phyloP scores from a whole-genome alignment of 1,140 invertebrate species.

The Pseudoatta argentina region DNA sequence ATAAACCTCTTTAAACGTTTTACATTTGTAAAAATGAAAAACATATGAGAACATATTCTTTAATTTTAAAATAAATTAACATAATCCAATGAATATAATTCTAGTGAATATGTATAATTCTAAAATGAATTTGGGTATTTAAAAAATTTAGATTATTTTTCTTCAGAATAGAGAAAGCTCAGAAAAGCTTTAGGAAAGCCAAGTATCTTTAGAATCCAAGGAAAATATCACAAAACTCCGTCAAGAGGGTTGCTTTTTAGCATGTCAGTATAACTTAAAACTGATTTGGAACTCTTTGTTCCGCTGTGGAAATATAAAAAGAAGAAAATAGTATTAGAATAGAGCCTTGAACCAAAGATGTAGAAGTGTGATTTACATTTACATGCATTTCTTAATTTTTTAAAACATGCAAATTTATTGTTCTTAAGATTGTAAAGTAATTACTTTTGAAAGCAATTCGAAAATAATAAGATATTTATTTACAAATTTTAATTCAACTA shows the following conservation, averaged over 20 bases:
- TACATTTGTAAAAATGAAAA: not conserved
- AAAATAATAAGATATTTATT: not conserved
- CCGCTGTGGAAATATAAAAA: not conserved
- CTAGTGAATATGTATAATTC: not conserved
- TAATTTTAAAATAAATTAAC: conserved; percentile 10
- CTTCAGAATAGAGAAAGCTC: not conserved
- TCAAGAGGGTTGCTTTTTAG: conserved; percentile 17
- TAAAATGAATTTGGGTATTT: not conserved
- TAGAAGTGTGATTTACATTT: not conserved
- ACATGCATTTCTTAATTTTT: not conserved
- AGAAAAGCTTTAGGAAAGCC: conserved; percentile 7
- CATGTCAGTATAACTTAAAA: conserved; percentile 1
- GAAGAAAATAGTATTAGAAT: not conserved
- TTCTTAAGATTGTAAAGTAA: not conserved
- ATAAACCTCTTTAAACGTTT: not conserved
- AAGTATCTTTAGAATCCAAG: not conserved
- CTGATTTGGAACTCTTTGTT: conserved; percentile 19
- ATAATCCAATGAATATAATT: not conserved
- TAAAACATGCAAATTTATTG: not conserved
- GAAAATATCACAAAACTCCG: not conserved
- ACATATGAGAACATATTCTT: not conserved
- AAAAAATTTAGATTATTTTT: not conserved
- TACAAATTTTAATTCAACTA: not conserved
- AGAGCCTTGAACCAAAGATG: not conserved
- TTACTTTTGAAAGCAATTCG: not conserved